phyloP scores from a whole-genome alignment of 2,797 vertebrate genomes.

The Pangasius krempfi region DNA sequence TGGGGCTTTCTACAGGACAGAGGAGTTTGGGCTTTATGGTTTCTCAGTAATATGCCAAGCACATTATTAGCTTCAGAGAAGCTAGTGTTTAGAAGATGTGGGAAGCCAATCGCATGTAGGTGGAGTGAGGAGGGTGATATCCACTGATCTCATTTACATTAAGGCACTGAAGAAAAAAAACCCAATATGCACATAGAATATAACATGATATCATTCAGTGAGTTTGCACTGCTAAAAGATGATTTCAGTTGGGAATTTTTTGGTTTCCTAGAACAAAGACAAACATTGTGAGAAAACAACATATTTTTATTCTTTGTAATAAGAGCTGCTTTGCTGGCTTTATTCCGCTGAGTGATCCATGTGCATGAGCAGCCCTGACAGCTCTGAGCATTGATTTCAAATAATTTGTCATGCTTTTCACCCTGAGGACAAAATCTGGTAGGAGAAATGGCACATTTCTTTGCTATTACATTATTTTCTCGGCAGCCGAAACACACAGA shows the following conservation, averaged over 20 bases:
- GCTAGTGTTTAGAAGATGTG: not conserved
- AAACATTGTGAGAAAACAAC: not conserved
- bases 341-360: not conserved
- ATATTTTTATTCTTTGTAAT: not conserved
- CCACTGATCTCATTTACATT: not conserved
- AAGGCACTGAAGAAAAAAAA: too few species aligned
- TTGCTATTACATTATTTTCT: not conserved
- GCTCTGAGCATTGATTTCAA: conserved; percentile 39
- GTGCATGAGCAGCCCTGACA: conserved; percentile 10
- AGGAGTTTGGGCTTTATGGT: not conserved
- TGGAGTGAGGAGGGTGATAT: not conserved
- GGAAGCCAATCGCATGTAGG: not conserved
- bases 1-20: not conserved
- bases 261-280: not conserved
- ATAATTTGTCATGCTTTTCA: conserved; percentile 39
- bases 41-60: not conserved
- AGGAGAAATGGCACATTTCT: not conserved
- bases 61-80: not conserved
- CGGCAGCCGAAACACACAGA: not conserved
- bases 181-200: not conserved
- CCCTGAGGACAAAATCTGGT: conserved; percentile 4
- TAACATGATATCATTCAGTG: not conserved
- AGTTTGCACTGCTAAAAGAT: not conserved
- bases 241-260: not conserved
- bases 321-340: not conserved